Base-by-base conservation (phyloP, 2,888 invertebrate genomes). In the Aphidoletes aphidimyza region DNA sequence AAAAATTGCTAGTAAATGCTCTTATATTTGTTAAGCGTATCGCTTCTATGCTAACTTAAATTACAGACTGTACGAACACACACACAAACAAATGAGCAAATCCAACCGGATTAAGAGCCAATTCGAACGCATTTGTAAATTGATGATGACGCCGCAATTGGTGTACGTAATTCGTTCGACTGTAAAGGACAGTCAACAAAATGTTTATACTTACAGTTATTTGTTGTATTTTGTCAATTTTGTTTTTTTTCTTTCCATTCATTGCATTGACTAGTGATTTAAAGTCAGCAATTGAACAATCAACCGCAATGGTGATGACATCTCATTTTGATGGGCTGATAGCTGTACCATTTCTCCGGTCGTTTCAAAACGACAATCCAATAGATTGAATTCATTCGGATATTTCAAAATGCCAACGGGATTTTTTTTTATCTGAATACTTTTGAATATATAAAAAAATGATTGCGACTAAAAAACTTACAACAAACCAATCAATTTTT, bases 181-280 rank as follows among this genome's bases (percentile, higher is more conserved):
- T 69, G 14, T 30, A 69, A 69, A 69, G 3, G 69, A 69, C 54
- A 54, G 3, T 17, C 8, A 42, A 42, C 14, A 69, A 69, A 69
- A 8, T 69, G 69, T 69, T 69, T 69, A 69, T 54, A 54, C 54
- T 54, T 54, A 26, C 69, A 30, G 54, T 69, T 69, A 69, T 69
- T 30, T 69, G 69, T 69, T 30, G 69, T 69, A 69, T 69, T 69
- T 30, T 69, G 69, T 69, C 34, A 34, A 30, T 11, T 54, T 54
- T n/a, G n/a, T 30, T 26, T 69, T 11, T n/a, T 69, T 11, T 69
- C 30, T 14, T 14, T 69, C 34, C n/a, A 69, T 69, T 34, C 11
- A n/a, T 30, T 69, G 69, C 54, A 54, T 26, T 69, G 14, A 30
- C 26, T 30, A 14, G 17, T 69, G 69, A 69, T 69, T 69, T 69